Percentiles rank a stretch among this genome's conserved stretches.
These are phyloP conservation scores for Bombus sibiricus DNA, from an alignment of 1,140 invertebrate genomes.

Conservation along the genomic window DNA sequence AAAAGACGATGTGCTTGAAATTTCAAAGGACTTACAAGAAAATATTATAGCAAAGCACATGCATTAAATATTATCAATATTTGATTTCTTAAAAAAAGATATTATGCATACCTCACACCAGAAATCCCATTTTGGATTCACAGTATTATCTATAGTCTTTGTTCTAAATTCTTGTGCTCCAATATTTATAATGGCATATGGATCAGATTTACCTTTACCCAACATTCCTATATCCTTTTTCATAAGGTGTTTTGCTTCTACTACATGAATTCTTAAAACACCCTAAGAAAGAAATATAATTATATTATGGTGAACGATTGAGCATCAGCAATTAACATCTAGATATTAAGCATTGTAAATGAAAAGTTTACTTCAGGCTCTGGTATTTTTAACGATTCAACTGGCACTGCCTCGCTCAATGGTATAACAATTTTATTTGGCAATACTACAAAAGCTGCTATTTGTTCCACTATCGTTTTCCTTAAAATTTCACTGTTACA, in stretches of 20 bases:
- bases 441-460: constrained; percentile 94
- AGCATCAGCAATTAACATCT: background rate
- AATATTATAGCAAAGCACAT: constrained; percentile 67
- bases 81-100: constrained; percentile 26
- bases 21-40: constrained; percentile 41
- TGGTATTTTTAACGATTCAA: constrained; percentile 91
- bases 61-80: constrained; percentile 66
- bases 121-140: constrained; percentile 97
- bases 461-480: constrained; percentile 94
- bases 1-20: constrained; percentile 51
- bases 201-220: constrained; percentile 98
- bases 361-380: constrained; percentile 90
- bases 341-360: constrained; percentile 18
- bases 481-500: constrained; percentile 91
- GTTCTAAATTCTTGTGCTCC: constrained; percentile 95
- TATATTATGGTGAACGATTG: constrained; percentile 4
- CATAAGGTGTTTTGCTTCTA: constrained; percentile 97
- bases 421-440: constrained; percentile 96
- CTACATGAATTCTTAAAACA: constrained; percentile 92
- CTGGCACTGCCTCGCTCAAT: constrained; percentile 90
- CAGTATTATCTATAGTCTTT: constrained; percentile 93
- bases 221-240: constrained; percentile 95
- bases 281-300: constrained; percentile 83
- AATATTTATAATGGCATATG: constrained; percentile 94
- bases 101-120: constrained; percentile 92